Conservation (phyloP, 2,888 invertebrate genomes). For the Cerastis leucographa region DNA sequence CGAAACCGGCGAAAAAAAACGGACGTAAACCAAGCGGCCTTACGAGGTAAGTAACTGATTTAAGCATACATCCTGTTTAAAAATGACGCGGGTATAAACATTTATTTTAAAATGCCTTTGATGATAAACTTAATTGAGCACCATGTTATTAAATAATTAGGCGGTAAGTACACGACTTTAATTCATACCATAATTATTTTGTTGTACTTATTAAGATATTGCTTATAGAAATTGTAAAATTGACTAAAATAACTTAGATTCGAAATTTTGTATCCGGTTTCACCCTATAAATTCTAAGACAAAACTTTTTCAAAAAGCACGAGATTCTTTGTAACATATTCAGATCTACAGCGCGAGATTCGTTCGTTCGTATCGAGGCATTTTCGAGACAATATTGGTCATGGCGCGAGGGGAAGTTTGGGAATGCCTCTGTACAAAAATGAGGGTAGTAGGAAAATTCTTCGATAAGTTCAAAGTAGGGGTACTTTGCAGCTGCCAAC, state of each 20-base stretch:
- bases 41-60: slow-evolving; percentile 1
- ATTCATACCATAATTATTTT: slow-evolving; percentile 23
- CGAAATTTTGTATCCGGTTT: slow-evolving; percentile 67
- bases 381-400: slow-evolving; percentile 80
- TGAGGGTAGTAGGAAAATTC: slow-evolving; percentile 93
- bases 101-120: slow-evolving; percentile 25
- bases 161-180: slow-evolving; percentile 44
- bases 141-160: slow-evolving; percentile 49
- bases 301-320: slow-evolving; percentile 86
- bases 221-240: slow-evolving; percentile 39
- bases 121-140: slow-evolving; percentile 58
- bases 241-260: slow-evolving; percentile 48
- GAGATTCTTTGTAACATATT: slow-evolving; percentile 83
- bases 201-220: slow-evolving; percentile 32
- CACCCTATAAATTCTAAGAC: slow-evolving; percentile 84
- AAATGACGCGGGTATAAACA: slow-evolving; percentile 1
- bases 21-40: background rate
- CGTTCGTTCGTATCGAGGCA: slow-evolving; percentile 72
- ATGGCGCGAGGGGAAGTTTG: slow-evolving; percentile 85
- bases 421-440: slow-evolving; percentile 94
- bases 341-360: slow-evolving; percentile 82
- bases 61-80: background rate
- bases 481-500: slow-evolving; percentile 80
- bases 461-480: slow-evolving; percentile 87
- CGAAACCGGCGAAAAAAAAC: too few relatives aligned